A percentile compares a stretch with the other conserved stretches of the same genome.
phyloP scores from a whole-genome alignment of 2,888 invertebrate genomes.

The Frankliniella intonsa region DNA sequence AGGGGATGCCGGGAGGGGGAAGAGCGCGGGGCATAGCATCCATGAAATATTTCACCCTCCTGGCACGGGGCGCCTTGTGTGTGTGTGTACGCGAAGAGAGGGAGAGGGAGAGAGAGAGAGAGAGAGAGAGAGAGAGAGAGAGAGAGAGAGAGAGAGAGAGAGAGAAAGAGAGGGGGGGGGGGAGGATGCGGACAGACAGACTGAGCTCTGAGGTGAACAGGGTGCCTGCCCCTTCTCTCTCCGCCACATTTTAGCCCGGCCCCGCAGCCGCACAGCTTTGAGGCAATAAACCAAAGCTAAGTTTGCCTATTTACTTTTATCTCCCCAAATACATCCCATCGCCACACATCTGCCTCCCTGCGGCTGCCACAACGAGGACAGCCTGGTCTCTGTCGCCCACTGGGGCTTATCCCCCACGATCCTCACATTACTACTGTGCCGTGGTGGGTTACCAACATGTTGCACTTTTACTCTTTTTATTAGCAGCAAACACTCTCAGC shows the following conservation, averaged over 20 bases:
- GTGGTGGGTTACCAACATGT: too few species aligned
- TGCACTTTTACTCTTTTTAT: too few species aligned
- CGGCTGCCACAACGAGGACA: neutral
- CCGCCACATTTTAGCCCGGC: neutral
- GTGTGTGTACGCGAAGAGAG: too few species aligned
- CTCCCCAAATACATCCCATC: too few species aligned
- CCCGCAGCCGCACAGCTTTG: neutral
- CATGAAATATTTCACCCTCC: neutral
- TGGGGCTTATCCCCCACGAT: too few species aligned
- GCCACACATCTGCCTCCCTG: neutral
- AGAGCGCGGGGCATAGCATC: neutral
- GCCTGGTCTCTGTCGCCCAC: too few species aligned
- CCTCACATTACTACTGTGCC: too few species aligned
- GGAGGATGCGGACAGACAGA: neutral
- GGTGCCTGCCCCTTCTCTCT: neutral
- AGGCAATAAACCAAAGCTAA: neutral
- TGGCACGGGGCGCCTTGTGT: neutral
- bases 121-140: neutral
- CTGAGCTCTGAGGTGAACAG: neutral
- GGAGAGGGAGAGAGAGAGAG: neutral
- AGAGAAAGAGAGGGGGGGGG: neutral
- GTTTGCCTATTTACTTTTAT: too few species aligned
- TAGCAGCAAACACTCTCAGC: neutral
- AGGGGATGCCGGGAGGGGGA: neutral
- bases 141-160: neutral